Evolutionary conservation across 2,797 vertebrate species (phyloP).

Genomic region (Sciaenops ocellatus): DNA sequence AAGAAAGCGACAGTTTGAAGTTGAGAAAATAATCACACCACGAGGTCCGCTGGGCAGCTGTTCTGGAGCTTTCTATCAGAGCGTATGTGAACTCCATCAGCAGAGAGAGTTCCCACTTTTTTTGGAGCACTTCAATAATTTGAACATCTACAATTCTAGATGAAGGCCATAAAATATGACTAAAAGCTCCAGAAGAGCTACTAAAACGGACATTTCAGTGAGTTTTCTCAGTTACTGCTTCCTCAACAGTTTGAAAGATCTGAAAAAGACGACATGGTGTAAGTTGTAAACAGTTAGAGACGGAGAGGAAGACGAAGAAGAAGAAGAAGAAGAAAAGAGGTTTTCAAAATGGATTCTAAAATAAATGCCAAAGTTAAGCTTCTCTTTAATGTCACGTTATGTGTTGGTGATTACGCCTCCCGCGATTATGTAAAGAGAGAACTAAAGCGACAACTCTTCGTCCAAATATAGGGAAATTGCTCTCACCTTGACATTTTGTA

Average conservation of each 20-base stretch:
- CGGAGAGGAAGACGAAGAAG: background rate
- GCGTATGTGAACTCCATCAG: no score
- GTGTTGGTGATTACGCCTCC: background rate
- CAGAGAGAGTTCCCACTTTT: background rate
- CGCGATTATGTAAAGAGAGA: background rate
- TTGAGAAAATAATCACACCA: background rate
- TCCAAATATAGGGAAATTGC: background rate
- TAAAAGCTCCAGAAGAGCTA: background rate
- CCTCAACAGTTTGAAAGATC: background rate
- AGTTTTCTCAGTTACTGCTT: background rate
- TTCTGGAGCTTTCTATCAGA: background rate
- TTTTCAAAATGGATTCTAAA: slow-evolving; percentile 1
- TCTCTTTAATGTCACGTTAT: background rate
- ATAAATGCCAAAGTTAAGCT: slow-evolving; percentile 13
- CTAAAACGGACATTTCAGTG: background rate
- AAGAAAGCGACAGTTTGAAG: background rate
- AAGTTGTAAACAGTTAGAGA: no score
- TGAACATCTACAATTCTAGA: background rate
- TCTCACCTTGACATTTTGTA: slow-evolving; percentile 25
- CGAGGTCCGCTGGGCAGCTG: background rate
- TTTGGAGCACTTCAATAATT: background rate
- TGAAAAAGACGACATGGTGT: background rate
- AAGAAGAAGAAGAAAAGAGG: background rate
- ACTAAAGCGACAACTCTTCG: background rate
- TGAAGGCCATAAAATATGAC: background rate